Base-by-base conservation (phyloP, 2,113 vertebrate genomes). In the Atractosteus spatula region DNA sequence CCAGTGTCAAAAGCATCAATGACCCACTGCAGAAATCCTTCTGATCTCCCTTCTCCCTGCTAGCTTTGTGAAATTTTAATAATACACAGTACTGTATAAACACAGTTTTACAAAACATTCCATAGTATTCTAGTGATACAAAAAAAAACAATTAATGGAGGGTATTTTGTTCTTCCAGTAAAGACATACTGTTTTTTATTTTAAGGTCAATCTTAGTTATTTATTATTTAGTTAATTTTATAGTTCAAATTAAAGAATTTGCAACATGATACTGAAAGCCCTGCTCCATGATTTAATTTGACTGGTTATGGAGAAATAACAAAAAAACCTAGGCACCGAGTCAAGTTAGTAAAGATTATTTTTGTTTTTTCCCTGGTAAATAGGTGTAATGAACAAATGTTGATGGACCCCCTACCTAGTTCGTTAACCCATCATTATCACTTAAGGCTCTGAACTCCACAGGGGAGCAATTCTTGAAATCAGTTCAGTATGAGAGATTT, bases 401-500 rank as follows among this genome's bases (percentile, higher is more conserved):
- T 29, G 67, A 45, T 29, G 67, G 47, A 69, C 47, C 71, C 43
- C 56, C 43, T 61, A 55, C 65, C n/a, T 51, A 42, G 71, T 42
- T 67, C 45, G 16, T 42, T 61, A n/a, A 61, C 71, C 55, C 55
- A 59, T 73, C 71, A 51, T 68, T 43, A 45, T 61, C 62, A 43
- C 71, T 45, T 51, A 47, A 42, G 65, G 42, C 65, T 61, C 55
- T 8, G 43, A 17, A 57, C 71, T 67, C 55, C 55, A 8, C 71
- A 51, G 71, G 71, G 64, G 64, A 73, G 62, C 63, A 14, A 56
- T 55, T 66, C 64, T 42, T 47, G 57, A 68, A 68, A 68, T 13
- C 7, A 51, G 55, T 51, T 68, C 66, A 62, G 65, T 7, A 29
- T 62, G 44, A 45, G 54, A 13, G 55, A 68, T 10, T 29, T 4